These are phyloP conservation scores for Diplazon laetatorius DNA, from an alignment of 2,888 invertebrate species.

Conservation along the genomic window DNA sequence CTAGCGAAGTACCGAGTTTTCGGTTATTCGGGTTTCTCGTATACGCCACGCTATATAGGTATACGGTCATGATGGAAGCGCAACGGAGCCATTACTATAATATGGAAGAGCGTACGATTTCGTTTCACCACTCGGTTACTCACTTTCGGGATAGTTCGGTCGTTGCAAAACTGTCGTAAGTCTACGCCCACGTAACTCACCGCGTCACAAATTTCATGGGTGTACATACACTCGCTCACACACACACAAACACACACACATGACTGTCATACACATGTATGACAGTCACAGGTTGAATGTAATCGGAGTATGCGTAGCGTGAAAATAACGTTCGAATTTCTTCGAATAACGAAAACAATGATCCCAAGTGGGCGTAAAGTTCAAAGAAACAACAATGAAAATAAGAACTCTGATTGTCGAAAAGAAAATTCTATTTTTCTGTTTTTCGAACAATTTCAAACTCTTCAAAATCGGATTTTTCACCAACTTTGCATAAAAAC, in stretches of 20 bases:
- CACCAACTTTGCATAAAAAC: not conserved
- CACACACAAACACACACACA: no score
- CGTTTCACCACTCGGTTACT: constrained; percentile 17
- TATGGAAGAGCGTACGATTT: constrained; percentile 19
- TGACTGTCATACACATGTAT: no score
- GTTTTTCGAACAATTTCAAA: not conserved
- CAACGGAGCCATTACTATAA: not conserved
- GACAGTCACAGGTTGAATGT: constrained; percentile 54
- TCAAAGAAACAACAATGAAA: not conserved
- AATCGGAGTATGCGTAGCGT: constrained; percentile 60
- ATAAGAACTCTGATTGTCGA: constrained; percentile 7
- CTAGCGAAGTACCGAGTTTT: not conserved
- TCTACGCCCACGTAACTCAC: not conserved
- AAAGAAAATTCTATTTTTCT: constrained; percentile 12
- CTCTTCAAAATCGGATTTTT: not conserved
- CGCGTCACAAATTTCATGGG: constrained; percentile 2
- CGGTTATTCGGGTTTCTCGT: not conserved
- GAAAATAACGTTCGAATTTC: constrained; percentile 66
- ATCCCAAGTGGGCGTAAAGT: constrained; percentile 2
- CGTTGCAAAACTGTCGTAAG: constrained; percentile 14
- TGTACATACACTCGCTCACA: constrained; percentile 26
- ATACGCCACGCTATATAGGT: not conserved
- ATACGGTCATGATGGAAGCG: no score
- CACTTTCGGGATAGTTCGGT: constrained; percentile 14
- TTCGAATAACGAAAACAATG: constrained; percentile 23